Evolutionary conservation across 2,888 invertebrate genomes (phyloP).

Genomic region (Aquatica leii): DNA sequence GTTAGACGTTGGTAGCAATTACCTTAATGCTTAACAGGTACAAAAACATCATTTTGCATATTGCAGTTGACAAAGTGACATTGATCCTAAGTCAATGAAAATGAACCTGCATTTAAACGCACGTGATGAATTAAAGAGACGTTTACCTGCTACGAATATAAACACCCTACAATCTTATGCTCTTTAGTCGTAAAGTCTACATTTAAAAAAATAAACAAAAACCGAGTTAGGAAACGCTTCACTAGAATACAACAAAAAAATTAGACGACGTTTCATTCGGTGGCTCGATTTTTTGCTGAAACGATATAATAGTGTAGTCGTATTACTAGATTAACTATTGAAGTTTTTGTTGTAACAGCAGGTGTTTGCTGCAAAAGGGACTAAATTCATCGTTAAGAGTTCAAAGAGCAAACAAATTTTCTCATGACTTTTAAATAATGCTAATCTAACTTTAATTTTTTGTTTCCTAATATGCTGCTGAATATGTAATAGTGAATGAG

Average conservation of each 20-base stretch:
- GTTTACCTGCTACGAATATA: constrained; percentile 36
- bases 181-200: constrained; percentile 18
- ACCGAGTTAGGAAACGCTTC: constrained; percentile 28
- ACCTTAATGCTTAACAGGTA: not conserved
- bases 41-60: constrained; percentile 36
- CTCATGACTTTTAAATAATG: too few relatives aligned
- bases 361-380: constrained; percentile 22
- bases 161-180: constrained; percentile 8
- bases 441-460: too few relatives aligned
- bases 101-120: constrained; percentile 39
- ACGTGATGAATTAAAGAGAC: constrained; percentile 41
- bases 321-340: constrained; percentile 32
- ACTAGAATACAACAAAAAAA: constrained; percentile 26
- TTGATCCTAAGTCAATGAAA: constrained; percentile 42
- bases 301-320: not conserved
- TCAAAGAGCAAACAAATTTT: constrained; percentile 12
- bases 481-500: too few relatives aligned
- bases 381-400: constrained; percentile 7
- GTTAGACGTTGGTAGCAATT: constrained; percentile 6
- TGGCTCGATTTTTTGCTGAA: constrained; percentile 24
- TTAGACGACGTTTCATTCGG: constrained; percentile 31
- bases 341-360: constrained; percentile 27
- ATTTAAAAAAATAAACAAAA: constrained; percentile 21
- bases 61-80: constrained; percentile 35
- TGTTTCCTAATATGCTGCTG: too few relatives aligned